phyloP scores from a whole-genome alignment of 2,888 invertebrate species.

The Conistra vaccinii region DNA sequence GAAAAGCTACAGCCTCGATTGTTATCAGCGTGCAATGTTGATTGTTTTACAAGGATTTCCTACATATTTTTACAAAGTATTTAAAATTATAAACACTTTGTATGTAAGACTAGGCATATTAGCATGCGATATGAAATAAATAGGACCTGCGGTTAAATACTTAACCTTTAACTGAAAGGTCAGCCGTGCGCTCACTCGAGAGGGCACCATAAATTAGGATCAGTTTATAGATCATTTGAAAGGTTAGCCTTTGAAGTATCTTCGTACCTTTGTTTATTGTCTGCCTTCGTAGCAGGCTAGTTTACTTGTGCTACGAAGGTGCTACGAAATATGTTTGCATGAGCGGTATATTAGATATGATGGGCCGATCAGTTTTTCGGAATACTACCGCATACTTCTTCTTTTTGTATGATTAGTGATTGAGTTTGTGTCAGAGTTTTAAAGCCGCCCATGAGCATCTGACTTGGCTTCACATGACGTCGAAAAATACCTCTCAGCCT shows the following conservation, averaged over 20 bases:
- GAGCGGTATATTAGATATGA: not conserved
- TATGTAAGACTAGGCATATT: constrained; percentile 6
- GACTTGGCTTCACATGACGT: too few relatives aligned
- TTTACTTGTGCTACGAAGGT: constrained; percentile 23
- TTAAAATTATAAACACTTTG: constrained; percentile 23
- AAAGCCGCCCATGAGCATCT: too few relatives aligned
- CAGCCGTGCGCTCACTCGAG: constrained; percentile 47
- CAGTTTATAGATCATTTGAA: constrained; percentile 54
- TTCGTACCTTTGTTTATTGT: constrained; percentile 21
- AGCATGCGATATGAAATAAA: constrained; percentile 33
- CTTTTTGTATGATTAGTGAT: too few relatives aligned
- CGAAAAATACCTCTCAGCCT: too few relatives aligned
- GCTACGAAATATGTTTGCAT: constrained; percentile 9
- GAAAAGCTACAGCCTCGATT: constrained; percentile 59
- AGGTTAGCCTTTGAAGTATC: constrained; percentile 50
- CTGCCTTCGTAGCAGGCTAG: constrained; percentile 9
- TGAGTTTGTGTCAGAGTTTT: too few relatives aligned
- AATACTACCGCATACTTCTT: too few relatives aligned
- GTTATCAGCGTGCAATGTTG: constrained; percentile 50
- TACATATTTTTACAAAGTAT: constrained; percentile 43
- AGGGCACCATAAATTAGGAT: constrained; percentile 53
- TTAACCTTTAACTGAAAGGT: constrained; percentile 66
- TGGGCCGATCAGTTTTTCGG: not conserved
- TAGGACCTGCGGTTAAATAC: constrained; percentile 41
- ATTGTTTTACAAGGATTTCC: constrained; percentile 56